These are phyloP conservation scores for Choristoneura fumiferana DNA, from an alignment of 1,140 invertebrate genomes.

Conservation along the genomic window DNA sequence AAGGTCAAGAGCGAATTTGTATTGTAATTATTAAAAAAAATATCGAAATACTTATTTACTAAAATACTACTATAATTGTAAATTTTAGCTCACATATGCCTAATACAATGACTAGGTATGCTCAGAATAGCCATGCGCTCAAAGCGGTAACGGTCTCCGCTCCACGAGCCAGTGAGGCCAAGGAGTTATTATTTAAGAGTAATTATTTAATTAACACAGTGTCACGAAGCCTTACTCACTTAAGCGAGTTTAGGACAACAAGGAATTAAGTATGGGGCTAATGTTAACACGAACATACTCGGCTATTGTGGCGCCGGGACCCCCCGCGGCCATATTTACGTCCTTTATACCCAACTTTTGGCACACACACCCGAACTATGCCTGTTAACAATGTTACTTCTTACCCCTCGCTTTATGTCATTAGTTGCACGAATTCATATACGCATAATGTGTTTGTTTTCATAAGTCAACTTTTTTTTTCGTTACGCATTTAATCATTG, in stretches of 20 bases:
- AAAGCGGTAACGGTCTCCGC: too few species aligned
- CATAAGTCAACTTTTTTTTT: slow-evolving; percentile 43
- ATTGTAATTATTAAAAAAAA: too few species aligned
- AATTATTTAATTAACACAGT: slow-evolving; percentile 75
- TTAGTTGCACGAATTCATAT: slow-evolving; percentile 72
- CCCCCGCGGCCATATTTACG: slow-evolving; percentile 70
- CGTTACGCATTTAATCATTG: slow-evolving; percentile 27
- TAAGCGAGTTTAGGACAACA: slow-evolving; percentile 69
- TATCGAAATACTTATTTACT: too few species aligned
- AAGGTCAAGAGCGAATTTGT: too few species aligned
- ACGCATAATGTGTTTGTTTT: slow-evolving; percentile 73
- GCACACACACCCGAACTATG: slow-evolving; percentile 66
- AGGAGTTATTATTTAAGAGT: slow-evolving; percentile 72
- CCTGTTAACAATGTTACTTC: slow-evolving; percentile 68
- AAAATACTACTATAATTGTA: too few species aligned
- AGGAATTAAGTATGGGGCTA: slow-evolving; percentile 71
- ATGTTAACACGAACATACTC: slow-evolving; percentile 72
- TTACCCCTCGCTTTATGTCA: slow-evolving; percentile 70
- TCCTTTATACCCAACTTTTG: slow-evolving; percentile 62
- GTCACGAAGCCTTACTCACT: slow-evolving; percentile 65
- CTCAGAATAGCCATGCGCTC: too few species aligned
- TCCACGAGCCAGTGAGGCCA: not conserved
- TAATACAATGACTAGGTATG: too few species aligned
- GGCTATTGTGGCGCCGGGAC: slow-evolving; percentile 58
- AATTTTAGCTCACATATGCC: too few species aligned